These are phyloP conservation scores for Erythrocercus mccallii DNA, from an alignment of 2,113 vertebrate genomes.

Conservation along the genomic window DNA sequence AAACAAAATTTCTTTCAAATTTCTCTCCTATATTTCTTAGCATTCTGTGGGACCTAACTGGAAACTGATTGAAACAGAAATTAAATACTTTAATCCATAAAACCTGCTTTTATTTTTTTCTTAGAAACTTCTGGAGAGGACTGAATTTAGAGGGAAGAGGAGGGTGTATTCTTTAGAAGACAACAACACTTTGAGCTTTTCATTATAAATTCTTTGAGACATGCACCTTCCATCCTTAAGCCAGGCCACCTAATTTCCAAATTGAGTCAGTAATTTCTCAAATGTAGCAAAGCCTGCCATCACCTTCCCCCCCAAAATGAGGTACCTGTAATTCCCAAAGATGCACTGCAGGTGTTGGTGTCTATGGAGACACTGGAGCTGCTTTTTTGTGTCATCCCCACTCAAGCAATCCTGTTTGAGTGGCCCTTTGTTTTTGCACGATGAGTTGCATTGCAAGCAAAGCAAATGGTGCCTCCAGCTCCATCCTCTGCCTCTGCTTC, in stretches of 20 bases:
- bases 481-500: neutral
- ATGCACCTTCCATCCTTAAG: neutral
- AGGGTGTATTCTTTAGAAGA: neutral
- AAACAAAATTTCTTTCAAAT: neutral
- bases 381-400: neutral
- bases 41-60: neutral
- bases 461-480: neutral
- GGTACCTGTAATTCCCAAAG: neutral
- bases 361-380: neutral
- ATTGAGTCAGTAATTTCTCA: neutral
- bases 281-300: neutral
- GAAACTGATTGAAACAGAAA: neutral
- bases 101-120: neutral
- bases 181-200: neutral
- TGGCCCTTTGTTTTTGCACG: neutral
- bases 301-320: neutral
- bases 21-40: neutral
- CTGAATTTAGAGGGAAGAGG: neutral
- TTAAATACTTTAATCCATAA: neutral
- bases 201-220: neutral
- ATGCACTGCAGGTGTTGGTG: neutral
- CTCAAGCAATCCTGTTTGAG: constrained; percentile 10
- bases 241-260: neutral
- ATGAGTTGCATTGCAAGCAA: neutral
- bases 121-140: neutral